These are phyloP conservation scores for Hyperoplus immaculatus DNA, from an alignment of 2,797 vertebrate genomes.

Conservation along the genomic window DNA sequence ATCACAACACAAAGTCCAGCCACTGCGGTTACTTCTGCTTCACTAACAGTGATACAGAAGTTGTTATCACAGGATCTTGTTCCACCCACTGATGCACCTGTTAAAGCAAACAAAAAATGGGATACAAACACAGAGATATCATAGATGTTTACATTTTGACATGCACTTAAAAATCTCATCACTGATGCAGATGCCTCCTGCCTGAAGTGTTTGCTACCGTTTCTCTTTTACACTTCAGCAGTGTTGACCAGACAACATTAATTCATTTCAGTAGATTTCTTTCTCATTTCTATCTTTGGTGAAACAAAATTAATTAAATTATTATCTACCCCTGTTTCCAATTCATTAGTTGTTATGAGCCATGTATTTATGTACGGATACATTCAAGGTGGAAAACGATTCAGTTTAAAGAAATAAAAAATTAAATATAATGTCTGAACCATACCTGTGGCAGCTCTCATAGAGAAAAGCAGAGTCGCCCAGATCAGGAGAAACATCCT, in stretches of 20 bases:
- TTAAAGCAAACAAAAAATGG: not conserved
- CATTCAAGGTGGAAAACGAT: no score
- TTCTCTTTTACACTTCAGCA: no score
- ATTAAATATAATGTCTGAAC: not conserved
- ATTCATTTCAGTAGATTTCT: no score
- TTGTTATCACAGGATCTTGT: accelerated
- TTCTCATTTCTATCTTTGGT: no score
- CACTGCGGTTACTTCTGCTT: slow-evolving; percentile 34
- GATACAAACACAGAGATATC: not conserved
- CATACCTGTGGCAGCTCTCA: slow-evolving; percentile 1
- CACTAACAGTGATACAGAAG: slow-evolving; percentile 32
- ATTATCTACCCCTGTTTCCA: no score
- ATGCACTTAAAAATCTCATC: no score
- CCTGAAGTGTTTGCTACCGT: no score
- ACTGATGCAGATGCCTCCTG: no score
- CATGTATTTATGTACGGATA: no score
- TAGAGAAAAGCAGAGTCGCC: slow-evolving; percentile 24
- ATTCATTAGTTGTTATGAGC: no score
- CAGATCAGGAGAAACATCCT: slow-evolving; percentile 30
- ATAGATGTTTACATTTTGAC: not conserved
- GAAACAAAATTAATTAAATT: no score
- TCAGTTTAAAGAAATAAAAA: not conserved
- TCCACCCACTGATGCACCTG: slow-evolving; percentile 5
- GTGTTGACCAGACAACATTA: no score
- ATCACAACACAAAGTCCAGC: slow-evolving; percentile 67